Evolutionary conservation across 2,888 invertebrate genomes (phyloP).

Genomic region (Heliconius ethilla): DNA sequence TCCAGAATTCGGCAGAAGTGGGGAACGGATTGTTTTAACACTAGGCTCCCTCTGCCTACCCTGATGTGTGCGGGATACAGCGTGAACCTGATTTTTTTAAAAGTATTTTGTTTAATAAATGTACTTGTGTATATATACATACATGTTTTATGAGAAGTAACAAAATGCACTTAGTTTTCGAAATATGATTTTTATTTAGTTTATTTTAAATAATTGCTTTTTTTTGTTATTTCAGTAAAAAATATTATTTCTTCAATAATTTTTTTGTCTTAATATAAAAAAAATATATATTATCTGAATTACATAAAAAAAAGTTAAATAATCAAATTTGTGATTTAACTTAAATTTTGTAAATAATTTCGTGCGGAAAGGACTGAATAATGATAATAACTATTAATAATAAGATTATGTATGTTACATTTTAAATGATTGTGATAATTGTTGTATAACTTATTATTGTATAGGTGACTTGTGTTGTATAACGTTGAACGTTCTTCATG

Average conservation of each 20-base stretch:
- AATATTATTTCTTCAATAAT: not conserved
- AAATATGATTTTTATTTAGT: not conserved
- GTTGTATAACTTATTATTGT: not conserved
- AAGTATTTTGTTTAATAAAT: not conserved
- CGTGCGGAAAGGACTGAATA: constrained; percentile 22
- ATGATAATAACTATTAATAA: constrained; percentile 10
- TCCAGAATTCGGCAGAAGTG: no score
- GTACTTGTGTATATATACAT: not conserved
- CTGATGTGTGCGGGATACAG: no score
- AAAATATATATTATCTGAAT: not conserved
- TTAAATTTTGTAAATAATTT: constrained; percentile 12
- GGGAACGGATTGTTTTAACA: no score
- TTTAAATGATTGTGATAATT: constrained; percentile 36
- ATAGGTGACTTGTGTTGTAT: constrained; percentile 1
- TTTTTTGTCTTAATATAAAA: not conserved
- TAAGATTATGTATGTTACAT: constrained; percentile 8
- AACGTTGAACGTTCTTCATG: constrained; percentile 31
- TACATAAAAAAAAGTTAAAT: no score
- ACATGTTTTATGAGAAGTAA: not conserved
- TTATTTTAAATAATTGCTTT: no score
- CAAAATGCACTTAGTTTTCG: not conserved
- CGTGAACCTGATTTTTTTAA: no score
- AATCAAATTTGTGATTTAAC: not conserved
- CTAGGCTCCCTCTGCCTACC: no score
- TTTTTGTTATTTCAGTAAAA: no score